phyloP scores from a whole-genome alignment of 1,140 invertebrate species.

The Drosophila burlai region DNA sequence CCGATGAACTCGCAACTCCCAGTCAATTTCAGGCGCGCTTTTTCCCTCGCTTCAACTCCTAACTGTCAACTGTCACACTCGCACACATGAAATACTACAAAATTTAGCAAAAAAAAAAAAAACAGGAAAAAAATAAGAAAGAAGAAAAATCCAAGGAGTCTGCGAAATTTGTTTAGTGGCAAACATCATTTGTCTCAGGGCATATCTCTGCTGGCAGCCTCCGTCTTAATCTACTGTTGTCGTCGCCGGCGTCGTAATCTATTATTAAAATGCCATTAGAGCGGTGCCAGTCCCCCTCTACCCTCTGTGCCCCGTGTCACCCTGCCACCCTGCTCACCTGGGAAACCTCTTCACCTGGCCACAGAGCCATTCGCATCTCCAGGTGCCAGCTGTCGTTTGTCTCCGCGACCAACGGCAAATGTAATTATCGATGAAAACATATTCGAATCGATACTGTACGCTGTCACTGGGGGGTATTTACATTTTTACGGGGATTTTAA shows the following conservation, averaged over 20 bases:
- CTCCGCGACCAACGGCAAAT: conserved; percentile 64
- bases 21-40: conserved; percentile 46
- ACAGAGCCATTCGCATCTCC: conserved; percentile 14
- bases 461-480: background rate
- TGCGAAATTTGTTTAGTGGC: conserved; percentile 53
- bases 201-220: conserved; percentile 48
- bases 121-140: background rate
- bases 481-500: background rate
- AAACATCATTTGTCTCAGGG: conserved; percentile 69
- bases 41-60: conserved; percentile 39
- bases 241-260: conserved; percentile 78
- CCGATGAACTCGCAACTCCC: conserved; percentile 50
- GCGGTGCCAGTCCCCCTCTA: conserved; percentile 47
- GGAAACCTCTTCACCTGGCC: conserved; percentile 15
- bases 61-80: conserved; percentile 79
- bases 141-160: conserved; percentile 16
- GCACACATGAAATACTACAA: conserved; percentile 11
- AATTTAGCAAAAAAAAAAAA: conserved; percentile 13
- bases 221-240: conserved; percentile 59
- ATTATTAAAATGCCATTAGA: conserved; percentile 82
- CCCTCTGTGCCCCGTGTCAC: too few relatives aligned
- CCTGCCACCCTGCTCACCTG: background rate
- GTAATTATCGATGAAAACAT: conserved; percentile 75
- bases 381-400: conserved; percentile 44
- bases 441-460: conserved; percentile 43